Percentiles rank a stretch among this genome's conserved stretches.
These are phyloP conservation scores for Stegodyphus mimosarum DNA, from an alignment of 1,140 invertebrate species.

Conservation along the genomic window DNA sequence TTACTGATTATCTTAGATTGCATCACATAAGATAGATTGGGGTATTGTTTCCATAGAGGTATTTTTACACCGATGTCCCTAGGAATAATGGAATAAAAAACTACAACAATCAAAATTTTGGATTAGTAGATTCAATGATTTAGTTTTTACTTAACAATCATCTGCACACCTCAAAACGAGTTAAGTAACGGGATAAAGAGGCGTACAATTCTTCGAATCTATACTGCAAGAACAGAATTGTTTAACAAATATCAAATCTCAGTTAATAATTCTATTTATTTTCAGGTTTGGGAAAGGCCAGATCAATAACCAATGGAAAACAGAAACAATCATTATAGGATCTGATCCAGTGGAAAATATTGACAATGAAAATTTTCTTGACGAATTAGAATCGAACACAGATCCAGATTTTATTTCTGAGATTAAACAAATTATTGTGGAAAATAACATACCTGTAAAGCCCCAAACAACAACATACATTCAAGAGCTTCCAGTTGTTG, in stretches of 20 bases:
- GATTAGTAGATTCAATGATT: too few relatives aligned
- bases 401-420: background rate
- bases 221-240: background rate
- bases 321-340: conserved; percentile 33
- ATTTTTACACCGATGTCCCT: too few relatives aligned
- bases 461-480: background rate
- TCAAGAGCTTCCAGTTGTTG: background rate
- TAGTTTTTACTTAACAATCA: too few relatives aligned
- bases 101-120: too few relatives aligned
- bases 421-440: conserved; percentile 10
- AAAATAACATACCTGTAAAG: background rate
- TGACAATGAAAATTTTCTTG: conserved; percentile 43
- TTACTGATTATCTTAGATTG: too few relatives aligned
- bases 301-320: background rate
- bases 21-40: too few relatives aligned
- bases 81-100: too few relatives aligned
- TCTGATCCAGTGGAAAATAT: conserved; percentile 47
- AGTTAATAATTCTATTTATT: background rate
- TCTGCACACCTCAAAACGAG: too few relatives aligned
- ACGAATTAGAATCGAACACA: conserved; percentile 3
- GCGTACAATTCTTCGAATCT: too few relatives aligned
- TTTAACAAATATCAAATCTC: background rate
- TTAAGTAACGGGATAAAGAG: too few relatives aligned
- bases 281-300: conserved; percentile 2
- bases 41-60: too few relatives aligned